Evolutionary conservation across 2,113 vertebrate genomes (phyloP).

Genomic region (Apus apus): DNA sequence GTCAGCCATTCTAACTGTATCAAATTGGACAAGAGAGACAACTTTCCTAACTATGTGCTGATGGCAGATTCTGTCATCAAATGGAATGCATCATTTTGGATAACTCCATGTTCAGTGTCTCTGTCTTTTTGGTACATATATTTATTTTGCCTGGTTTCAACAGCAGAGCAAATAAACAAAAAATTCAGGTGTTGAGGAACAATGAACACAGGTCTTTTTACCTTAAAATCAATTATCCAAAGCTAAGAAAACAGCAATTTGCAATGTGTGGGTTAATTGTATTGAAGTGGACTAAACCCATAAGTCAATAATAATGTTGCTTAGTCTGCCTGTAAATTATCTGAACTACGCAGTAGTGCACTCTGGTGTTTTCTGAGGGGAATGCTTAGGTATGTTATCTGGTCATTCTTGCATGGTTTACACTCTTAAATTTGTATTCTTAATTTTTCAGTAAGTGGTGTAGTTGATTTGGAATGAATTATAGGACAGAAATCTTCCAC

Average conservation of each 20-base stretch:
- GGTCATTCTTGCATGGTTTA: background rate
- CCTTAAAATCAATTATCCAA: background rate
- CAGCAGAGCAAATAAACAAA: background rate
- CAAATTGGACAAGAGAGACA: fast-evolving
- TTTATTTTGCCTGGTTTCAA: background rate
- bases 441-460: background rate
- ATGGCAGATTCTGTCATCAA: background rate
- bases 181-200: background rate
- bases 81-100: background rate
- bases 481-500: background rate
- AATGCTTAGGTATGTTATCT: background rate
- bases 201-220: background rate
- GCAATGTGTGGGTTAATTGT: background rate
- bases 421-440: fast-evolving
- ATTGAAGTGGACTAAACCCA: background rate
- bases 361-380: constrained; percentile 21
- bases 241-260: fast-evolving
- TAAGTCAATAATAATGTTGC: background rate
- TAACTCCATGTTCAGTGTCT: background rate
- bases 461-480: background rate
- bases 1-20: background rate
- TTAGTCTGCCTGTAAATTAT: background rate
- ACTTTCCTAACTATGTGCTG: background rate
- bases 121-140: background rate
- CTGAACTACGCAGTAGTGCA: background rate